phyloP scores from a whole-genome alignment of 2,113 vertebrate genomes.

The Sturnus vulgaris region DNA sequence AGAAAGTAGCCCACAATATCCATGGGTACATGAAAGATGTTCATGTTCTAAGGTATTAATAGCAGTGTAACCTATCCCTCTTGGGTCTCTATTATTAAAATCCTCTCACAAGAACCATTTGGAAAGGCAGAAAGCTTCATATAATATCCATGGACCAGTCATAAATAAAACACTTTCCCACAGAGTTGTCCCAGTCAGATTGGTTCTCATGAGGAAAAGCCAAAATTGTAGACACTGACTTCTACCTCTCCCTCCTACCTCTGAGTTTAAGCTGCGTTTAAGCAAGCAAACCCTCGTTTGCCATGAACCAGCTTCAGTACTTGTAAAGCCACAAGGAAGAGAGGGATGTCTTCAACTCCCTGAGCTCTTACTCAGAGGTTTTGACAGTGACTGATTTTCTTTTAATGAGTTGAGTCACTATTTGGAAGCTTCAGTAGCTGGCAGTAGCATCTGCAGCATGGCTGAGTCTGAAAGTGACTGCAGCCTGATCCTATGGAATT shows the following conservation, averaged over 20 bases:
- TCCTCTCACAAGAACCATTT: neutral
- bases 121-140: neutral
- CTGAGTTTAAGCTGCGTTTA: neutral
- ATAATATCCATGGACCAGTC: neutral
- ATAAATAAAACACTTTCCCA: neutral
- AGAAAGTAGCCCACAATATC: neutral
- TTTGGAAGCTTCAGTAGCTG: neutral
- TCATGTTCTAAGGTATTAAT: neutral
- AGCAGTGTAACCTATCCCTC: neutral
- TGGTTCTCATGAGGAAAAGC: neutral
- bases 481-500: neutral
- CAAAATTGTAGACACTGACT: neutral
- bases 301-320: neutral
- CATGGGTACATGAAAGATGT: neutral
- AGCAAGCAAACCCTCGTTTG: neutral
- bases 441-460: neutral
- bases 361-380: neutral
- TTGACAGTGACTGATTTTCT: conserved; percentile 3
- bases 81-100: neutral
- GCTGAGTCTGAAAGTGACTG: neutral
- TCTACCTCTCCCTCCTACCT: neutral
- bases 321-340: neutral
- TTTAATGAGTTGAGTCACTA: conserved; percentile 21
- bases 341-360: neutral
- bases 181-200: neutral